Conservation (phyloP, 1,140 invertebrate genomes). For the Lutraria rhynchaena region DNA sequence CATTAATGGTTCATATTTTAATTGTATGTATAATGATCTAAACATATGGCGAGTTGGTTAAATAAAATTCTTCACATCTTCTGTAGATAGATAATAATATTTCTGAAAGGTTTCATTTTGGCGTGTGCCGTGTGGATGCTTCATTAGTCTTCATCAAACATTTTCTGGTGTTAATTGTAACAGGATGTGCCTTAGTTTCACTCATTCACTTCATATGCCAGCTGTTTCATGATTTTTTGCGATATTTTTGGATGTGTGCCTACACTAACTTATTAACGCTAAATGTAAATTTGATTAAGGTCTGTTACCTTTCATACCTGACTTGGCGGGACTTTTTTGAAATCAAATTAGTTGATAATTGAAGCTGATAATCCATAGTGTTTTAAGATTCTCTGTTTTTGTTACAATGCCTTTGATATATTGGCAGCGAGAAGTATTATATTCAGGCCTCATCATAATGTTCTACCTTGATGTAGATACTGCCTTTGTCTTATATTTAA, state of each 20-base stretch:
- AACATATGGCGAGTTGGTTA: no score
- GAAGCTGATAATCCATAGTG: neutral
- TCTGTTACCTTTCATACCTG: constrained; percentile 15
- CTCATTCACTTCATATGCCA: neutral
- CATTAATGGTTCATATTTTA: no score
- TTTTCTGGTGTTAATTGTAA: no score
- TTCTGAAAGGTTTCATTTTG: no score
- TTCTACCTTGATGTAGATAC: no score
- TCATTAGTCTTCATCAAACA: neutral
- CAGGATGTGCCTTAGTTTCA: neutral
- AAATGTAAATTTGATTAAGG: constrained; percentile 8
- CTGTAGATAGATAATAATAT: neutral
- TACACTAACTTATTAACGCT: constrained; percentile 10
- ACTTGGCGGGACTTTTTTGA: neutral
- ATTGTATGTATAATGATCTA: no score
- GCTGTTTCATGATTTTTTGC: constrained; percentile 24
- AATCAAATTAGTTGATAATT: constrained; percentile 30
- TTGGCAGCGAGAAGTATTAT: no score
- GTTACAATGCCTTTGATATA: no score
- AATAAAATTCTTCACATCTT: no score
- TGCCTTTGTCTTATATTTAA: no score
- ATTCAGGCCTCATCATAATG: no score
- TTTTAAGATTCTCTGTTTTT: no score
- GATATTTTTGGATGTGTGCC: constrained; percentile 7
- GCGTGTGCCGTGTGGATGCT: neutral